Percentiles rank a stretch among this genome's conserved stretches.
Evolutionary conservation across 2,113 vertebrate species (phyloP).

Genomic region (Mastomys coucha): DNA sequence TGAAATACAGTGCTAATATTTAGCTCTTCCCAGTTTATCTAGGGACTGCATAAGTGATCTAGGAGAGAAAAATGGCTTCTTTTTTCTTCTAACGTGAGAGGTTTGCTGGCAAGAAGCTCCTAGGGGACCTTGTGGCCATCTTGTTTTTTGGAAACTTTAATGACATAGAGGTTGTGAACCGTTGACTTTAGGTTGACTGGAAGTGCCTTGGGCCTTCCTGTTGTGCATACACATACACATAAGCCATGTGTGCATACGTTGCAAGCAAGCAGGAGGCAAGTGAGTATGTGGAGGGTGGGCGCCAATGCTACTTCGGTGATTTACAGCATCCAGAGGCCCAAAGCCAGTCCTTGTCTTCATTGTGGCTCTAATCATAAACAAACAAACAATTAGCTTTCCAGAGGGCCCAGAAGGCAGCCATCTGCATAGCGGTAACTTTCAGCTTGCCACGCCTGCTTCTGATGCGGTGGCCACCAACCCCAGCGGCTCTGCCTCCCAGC

Average conservation of each 20-base stretch:
- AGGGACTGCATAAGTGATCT: conserved; percentile 64
- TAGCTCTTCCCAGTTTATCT: conserved; percentile 29
- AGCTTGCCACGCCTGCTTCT: rapidly evolving
- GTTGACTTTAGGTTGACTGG: neutral
- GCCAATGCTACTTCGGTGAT: neutral
- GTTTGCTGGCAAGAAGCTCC: neutral
- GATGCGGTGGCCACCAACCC: neutral
- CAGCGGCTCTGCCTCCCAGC: rapidly evolving
- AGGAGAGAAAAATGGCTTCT: conserved; percentile 30
- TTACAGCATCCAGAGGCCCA: neutral
- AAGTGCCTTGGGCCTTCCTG: neutral
- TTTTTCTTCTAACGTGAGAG: conserved; percentile 26
- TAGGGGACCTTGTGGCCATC: neutral
- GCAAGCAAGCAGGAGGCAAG: neutral
- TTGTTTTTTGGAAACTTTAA: conserved; percentile 16
- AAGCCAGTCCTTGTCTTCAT: neutral
- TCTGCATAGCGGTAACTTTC: neutral
- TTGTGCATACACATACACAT: rapidly evolving
- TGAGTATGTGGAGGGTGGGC: rapidly evolving
- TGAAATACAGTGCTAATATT: conserved; percentile 47
- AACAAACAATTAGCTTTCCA: neutral
- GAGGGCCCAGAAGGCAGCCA: neutral
- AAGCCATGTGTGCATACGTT: rapidly evolving
- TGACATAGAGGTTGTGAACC: neutral
- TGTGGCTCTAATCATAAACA: neutral